phyloP scores from a whole-genome alignment of 2,797 vertebrate species.

The Gallinago stenura region DNA sequence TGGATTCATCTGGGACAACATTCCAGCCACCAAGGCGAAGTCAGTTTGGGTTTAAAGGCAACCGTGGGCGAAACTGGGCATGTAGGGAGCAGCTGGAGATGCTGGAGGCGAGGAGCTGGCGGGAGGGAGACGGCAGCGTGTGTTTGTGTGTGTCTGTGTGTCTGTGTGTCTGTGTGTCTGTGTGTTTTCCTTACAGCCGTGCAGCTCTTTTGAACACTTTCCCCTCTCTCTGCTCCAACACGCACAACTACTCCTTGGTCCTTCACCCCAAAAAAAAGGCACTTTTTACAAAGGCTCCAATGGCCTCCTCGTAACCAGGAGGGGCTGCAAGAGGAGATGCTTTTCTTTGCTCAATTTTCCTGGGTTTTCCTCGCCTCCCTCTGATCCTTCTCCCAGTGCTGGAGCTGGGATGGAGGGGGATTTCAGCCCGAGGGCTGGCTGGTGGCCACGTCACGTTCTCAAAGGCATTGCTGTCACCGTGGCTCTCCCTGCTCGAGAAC shows the following conservation, averaged over 20 bases:
- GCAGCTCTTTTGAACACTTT: constrained; percentile 4
- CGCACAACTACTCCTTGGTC: neutral
- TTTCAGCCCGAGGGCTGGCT: neutral
- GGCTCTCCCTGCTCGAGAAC: neutral
- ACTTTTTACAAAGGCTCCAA: neutral
- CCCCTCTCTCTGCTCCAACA: neutral
- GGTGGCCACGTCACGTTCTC: fast-evolving
- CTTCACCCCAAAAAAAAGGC: neutral
- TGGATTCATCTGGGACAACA: neutral
- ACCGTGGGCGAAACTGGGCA: constrained; percentile 63
- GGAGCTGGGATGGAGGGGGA: neutral
- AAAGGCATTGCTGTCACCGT: neutral
- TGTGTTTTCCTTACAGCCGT: neutral
- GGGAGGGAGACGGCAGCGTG: neutral
- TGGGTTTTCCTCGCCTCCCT: neutral
- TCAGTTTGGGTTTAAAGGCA: constrained; percentile 46
- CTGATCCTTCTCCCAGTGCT: neutral
- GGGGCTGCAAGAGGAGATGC: neutral
- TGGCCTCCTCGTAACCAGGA: fast-evolving
- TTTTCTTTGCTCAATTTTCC: neutral
- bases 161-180: neutral
- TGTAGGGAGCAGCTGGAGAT: neutral
- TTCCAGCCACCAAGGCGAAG: neutral
- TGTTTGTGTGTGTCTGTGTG: no score
- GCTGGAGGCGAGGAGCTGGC: constrained; percentile 25